Evolutionary conservation across 2,113 vertebrate species (phyloP), one percentile per base, ranked within the genome.

Genomic region (Pelmatolapia mariae): DNA sequence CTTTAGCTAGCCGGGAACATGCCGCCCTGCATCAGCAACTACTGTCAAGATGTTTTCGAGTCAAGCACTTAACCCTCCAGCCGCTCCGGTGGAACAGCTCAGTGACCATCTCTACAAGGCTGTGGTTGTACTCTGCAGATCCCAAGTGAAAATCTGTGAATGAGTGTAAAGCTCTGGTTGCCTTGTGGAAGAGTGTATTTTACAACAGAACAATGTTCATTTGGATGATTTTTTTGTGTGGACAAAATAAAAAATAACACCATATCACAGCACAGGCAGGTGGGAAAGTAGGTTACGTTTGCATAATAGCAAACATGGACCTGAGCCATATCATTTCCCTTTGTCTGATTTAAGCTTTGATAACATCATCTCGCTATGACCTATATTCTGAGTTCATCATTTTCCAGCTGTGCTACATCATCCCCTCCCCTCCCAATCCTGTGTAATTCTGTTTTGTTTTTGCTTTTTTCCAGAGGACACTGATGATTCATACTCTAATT

Each of bases 401-500:
- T 86, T 86, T 86, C 56, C 92, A 94, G 91, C 91, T 89, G 91
- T 92, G 90, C 87, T 71, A 82, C 68, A 89, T 94, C 89, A 92
- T 92, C 54, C 76, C 11, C n/a, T 7, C 16, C 18, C n/a, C 24
- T 36, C 16, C 38, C 33, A 16, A 12, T 24, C 52, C 19, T 18
- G n/a, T 66, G n/a, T 80, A 84, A 53, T 86, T 83, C 82, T 78
- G 40, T 53, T 68, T 76, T 81, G 54, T 11, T 7, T 68, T 40
- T 73, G 82, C 66, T 7, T 43, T 43, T 71, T 90, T 84, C 85
- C 83, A 85, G 87, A 87, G 79, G 86, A 87, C 81, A 87, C 40
- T 63, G 88, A 93, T 90, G 91, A 95, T 85, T 95, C 89, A 91
- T 85, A 86, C 85, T 86, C 47, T 85, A 89, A 92, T 92, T 93